phyloP scores from a whole-genome alignment of 2,113 vertebrate genomes.

The Varanus salvator region DNA sequence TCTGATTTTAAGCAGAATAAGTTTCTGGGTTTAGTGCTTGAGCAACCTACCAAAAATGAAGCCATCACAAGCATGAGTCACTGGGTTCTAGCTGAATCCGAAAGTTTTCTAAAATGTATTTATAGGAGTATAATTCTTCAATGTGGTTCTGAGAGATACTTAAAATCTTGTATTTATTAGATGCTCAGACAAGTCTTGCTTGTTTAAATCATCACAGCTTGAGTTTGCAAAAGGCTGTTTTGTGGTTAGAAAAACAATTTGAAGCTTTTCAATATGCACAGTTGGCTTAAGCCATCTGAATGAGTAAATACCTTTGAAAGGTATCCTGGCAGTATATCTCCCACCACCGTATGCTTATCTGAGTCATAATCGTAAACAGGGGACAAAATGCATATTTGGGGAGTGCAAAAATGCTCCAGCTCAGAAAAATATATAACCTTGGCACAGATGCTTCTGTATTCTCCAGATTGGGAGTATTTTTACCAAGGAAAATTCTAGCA shows the following conservation, averaged over 20 bases:
- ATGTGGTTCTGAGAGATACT: not conserved
- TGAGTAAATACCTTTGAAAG: constrained; percentile 52
- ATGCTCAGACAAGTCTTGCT: not conserved
- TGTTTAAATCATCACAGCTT: constrained; percentile 20
- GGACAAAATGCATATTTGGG: constrained; percentile 51
- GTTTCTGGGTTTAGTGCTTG: not conserved
- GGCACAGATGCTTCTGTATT: constrained; percentile 54
- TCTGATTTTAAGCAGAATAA: not conserved
- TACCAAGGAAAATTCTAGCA: constrained; percentile 24
- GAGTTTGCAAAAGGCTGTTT: constrained; percentile 30
- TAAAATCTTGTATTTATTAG: constrained; percentile 31
- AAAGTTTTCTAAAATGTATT: not conserved
- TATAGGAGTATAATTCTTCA: not conserved
- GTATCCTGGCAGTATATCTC: constrained; percentile 29
- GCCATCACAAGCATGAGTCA: not conserved
- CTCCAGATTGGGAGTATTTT: constrained; percentile 35
- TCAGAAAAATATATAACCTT: not conserved
- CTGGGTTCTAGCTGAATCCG: constrained; percentile 4
- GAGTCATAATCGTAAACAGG: constrained; percentile 46
- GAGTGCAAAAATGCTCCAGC: not conserved
- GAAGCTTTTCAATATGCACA: not conserved
- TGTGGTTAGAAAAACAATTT: not conserved
- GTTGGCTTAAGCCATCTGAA: constrained; percentile 19
- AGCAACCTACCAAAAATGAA: accelerated
- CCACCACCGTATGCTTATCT: constrained; percentile 29